These are phyloP conservation scores for Phragmatobia fuliginosa DNA, from an alignment of 2,888 invertebrate genomes.

Conservation along the genomic window DNA sequence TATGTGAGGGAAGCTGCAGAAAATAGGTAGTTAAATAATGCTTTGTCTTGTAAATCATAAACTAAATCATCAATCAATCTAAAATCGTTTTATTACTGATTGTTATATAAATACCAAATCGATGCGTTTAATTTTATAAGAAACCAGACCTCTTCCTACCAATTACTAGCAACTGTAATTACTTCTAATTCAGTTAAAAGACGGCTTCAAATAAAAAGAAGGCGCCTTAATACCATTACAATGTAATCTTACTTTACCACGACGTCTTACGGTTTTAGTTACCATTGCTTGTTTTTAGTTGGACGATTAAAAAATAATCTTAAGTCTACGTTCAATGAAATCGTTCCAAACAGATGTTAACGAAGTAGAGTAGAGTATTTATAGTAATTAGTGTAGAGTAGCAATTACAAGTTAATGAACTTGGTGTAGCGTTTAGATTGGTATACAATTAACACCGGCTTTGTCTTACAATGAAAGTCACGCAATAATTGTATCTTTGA, in stretches of 20 bases:
- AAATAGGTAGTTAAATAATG: not conserved
- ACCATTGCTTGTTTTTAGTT: conserved; percentile 18
- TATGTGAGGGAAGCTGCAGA: too few relatives aligned
- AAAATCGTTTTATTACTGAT: conserved; percentile 26
- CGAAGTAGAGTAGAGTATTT: not conserved
- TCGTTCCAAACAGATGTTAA: not conserved
- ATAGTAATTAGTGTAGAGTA: conserved; percentile 12
- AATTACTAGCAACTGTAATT: conserved; percentile 58
- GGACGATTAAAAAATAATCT: accelerated
- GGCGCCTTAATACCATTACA: conserved; percentile 48
- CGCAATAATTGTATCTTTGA: conserved; percentile 25
- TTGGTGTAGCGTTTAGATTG: conserved; percentile 33
- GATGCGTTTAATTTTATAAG: conserved; percentile 35
- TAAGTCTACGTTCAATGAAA: not conserved
- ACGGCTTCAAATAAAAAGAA: conserved; percentile 54
- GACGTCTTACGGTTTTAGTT: not conserved
- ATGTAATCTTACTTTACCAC: not conserved
- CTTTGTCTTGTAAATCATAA: not conserved
- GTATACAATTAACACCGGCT: conserved; percentile 34
- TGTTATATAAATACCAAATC: conserved; percentile 30
- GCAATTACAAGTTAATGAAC: conserved; percentile 49
- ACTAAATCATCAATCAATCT: conserved; percentile 9
- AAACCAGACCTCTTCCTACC: conserved; percentile 34
- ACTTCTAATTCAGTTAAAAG: conserved; percentile 60
- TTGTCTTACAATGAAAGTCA: conserved; percentile 28